A percentile compares a stretch with the other conserved stretches of the same genome.
phyloP scores from a whole-genome alignment of 1,140 invertebrate genomes.

The Drosophila willistoni region DNA sequence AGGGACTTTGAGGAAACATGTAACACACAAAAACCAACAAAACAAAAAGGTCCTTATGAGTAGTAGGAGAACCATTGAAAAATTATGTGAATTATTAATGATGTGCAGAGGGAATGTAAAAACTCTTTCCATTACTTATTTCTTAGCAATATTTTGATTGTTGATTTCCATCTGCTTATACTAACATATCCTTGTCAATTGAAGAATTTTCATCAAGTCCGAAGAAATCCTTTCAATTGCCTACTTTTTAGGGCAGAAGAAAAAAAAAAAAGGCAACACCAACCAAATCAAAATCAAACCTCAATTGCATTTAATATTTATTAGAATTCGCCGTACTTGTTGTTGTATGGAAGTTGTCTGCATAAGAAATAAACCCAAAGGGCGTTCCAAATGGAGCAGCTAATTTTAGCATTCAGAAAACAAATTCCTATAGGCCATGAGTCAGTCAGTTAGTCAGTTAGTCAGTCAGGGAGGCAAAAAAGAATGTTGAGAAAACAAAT shows the following conservation, averaged over 20 bases:
- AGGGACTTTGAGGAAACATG: slow-evolving; percentile 19
- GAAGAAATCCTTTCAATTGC: neutral
- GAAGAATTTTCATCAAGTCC: slow-evolving; percentile 4
- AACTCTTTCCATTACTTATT: slow-evolving; percentile 44
- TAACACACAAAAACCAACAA: neutral
- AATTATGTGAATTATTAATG: slow-evolving; percentile 72
- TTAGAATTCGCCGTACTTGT: slow-evolving; percentile 31
- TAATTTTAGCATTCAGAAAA: slow-evolving; percentile 18
- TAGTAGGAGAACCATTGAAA: slow-evolving; percentile 44
- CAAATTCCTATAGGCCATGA: neutral
- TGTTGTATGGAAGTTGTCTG: slow-evolving; percentile 14
- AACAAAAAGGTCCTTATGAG: slow-evolving; percentile 22
- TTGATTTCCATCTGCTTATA: slow-evolving; percentile 36
- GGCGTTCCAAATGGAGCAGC: slow-evolving; percentile 13
- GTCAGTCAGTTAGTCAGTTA: neutral
- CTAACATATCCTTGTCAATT: slow-evolving; percentile 4
- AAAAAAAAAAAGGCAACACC: neutral
- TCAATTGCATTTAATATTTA: slow-evolving; percentile 79
- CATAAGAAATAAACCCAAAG: slow-evolving; percentile 13
- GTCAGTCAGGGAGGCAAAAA: neutral
- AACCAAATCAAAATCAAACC: slow-evolving; percentile 34
- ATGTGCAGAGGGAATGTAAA: slow-evolving; percentile 41
- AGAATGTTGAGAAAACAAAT: neutral
- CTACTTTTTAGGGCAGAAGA: slow-evolving; percentile 2
- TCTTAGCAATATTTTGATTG: slow-evolving; percentile 30